These are phyloP conservation scores for Altica lythri DNA, from an alignment of 2,888 invertebrate species.

Conservation along the genomic window DNA sequence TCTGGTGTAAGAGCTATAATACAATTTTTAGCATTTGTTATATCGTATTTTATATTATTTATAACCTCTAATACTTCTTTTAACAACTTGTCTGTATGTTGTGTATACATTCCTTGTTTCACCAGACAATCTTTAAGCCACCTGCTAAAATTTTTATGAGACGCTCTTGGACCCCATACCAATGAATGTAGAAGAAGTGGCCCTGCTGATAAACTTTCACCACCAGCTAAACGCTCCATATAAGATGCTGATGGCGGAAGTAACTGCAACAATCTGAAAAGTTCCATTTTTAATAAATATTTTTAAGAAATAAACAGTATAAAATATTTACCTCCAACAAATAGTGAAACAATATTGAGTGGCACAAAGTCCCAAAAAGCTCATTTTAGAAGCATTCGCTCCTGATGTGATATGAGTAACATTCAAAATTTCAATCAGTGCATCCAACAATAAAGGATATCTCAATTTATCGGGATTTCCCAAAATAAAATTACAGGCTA, in stretches of 20 bases:
- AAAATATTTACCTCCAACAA: slow-evolving; percentile 69
- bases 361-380: slow-evolving; percentile 74
- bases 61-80: slow-evolving; percentile 74
- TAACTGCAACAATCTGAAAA: slow-evolving; percentile 73
- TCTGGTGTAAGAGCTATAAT: slow-evolving; percentile 62
- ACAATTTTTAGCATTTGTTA: slow-evolving; percentile 66
- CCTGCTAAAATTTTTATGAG: slow-evolving; percentile 80
- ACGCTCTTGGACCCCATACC: slow-evolving; percentile 87
- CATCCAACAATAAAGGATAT: slow-evolving; percentile 84
- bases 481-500: slow-evolving; percentile 92
- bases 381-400: slow-evolving; percentile 53
- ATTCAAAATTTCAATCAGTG: slow-evolving; percentile 80
- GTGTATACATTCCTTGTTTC: slow-evolving; percentile 86
- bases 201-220: slow-evolving; percentile 68
- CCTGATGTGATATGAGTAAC: slow-evolving; percentile 71
- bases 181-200: slow-evolving; percentile 80
- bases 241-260: slow-evolving; percentile 89
- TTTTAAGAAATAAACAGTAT: background rate
- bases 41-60: slow-evolving; percentile 66
- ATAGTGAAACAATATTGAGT: slow-evolving; percentile 91
- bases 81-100: slow-evolving; percentile 72
- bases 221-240: slow-evolving; percentile 77
- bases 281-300: slow-evolving; percentile 6
- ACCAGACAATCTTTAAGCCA: slow-evolving; percentile 92
- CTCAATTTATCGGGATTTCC: slow-evolving; percentile 90